A percentile compares a stretch with the other conserved stretches of the same genome.
phyloP scores from a whole-genome alignment of 2,797 vertebrate species.

The Aplochiton taeniatus region DNA sequence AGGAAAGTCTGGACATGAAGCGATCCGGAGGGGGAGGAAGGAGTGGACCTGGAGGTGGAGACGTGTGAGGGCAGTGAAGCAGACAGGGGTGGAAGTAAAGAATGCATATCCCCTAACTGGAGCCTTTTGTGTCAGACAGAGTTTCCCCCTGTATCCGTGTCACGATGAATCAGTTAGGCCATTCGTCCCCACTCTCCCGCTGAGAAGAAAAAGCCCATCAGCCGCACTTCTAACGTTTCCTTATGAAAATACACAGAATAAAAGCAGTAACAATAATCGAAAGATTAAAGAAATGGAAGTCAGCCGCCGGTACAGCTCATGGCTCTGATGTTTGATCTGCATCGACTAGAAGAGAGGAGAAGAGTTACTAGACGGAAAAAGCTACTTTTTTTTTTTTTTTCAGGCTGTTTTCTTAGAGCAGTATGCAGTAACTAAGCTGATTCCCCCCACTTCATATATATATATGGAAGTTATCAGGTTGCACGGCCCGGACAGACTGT shows the following conservation, averaged over 20 bases:
- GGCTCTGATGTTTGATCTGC: constrained; percentile 25
- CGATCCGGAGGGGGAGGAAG: not conserved
- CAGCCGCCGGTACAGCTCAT: constrained; percentile 43
- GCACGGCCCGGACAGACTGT: constrained; percentile 50
- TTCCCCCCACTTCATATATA: constrained; percentile 51
- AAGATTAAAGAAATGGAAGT: constrained; percentile 72
- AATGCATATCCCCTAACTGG: constrained; percentile 33
- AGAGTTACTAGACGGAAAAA: constrained; percentile 45
- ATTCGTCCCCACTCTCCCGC: constrained; percentile 56
- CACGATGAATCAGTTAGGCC: constrained; percentile 56
- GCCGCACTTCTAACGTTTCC: constrained; percentile 66
- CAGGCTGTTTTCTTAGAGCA: constrained; percentile 66
- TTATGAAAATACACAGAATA: constrained; percentile 67
- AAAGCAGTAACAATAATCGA: constrained; percentile 60
- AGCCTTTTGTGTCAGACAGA: constrained; percentile 31
- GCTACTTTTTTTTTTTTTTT: too few relatives aligned
- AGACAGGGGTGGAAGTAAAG: constrained; percentile 26
- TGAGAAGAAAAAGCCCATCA: constrained; percentile 52
- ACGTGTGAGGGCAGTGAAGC: constrained; percentile 26
- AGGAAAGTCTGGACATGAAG: not conserved
- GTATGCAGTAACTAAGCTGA: constrained; percentile 56
- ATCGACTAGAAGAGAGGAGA: constrained; percentile 59
- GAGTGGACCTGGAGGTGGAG: constrained; percentile 32
- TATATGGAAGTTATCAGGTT: constrained; percentile 56
- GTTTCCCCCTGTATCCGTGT: constrained; percentile 45